Base-by-base conservation (phyloP, 2,797 vertebrate species). In the Paratrypauchen microcephalus region DNA sequence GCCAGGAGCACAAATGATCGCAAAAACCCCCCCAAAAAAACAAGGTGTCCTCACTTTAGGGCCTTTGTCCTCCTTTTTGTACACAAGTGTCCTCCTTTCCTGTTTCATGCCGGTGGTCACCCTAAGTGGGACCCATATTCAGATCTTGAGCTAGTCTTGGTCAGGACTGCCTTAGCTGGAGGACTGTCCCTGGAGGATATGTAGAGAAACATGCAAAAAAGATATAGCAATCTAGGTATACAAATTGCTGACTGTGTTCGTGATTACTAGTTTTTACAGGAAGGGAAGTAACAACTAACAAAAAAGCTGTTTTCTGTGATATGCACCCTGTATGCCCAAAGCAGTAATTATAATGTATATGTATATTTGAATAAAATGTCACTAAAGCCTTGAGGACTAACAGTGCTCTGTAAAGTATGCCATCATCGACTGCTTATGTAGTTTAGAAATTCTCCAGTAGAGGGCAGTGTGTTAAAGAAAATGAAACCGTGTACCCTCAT, bases 391-490 rank as follows among this genome's bases (percentile, higher is more conserved):
- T 23, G 9, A 39, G 69, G 74, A 41, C 36, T 4, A 36, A n/a
- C 21, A 21, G 5, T 54, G 6, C 47, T 52, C 2, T 39, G 36
- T 39, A 39, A 41, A 41, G 39, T 41, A 45, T 21, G 4, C 6
- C 24, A 5, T 11, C 24, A 5, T 11, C 4, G 36, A 4, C 3
- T 58, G 32, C n/a, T 30, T 3, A n/a, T 78, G 70, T 58, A 77
- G 45, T 78, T 26, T 1, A 26, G 52, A 2, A 2, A 1, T 52
- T 68, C 2, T 71, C 75, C 83, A 85, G 74, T 73, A 88, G 83
- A 65, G 69, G 81, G 66, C 71, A 57, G 56, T 45, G 12, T 73
- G 11, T 26, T 68, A 26, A 63, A 65, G 16, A 41, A 24, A 32
- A 67, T 23, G 23, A 36, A 67, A 23, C 41, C 28, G 8, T 47